Evolutionary conservation across 2,888 invertebrate species (phyloP), one percentile per base, ranked within the genome.

Genomic region (Pasiphila rectangulata): DNA sequence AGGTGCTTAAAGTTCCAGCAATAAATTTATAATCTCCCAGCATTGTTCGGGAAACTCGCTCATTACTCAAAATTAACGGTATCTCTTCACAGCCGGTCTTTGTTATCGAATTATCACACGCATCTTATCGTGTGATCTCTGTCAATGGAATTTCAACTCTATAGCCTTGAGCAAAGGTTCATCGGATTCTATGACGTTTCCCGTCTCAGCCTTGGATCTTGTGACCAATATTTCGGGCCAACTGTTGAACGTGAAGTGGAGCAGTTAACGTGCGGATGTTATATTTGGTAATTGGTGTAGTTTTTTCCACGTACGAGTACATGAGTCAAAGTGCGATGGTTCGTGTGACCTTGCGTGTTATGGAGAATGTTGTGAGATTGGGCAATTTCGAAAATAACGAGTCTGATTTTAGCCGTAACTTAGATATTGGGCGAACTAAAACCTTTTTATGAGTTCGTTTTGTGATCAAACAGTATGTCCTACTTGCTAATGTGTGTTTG

Each of bases 21-120:
- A 64, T 77, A 74, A 81, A 81, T 79, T 81, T 78, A 72, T 71
- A 70, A 65, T 56, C 55, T 27, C 67, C 78, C 81, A 81, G 83
- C 69, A 72, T 46, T 60, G 65, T 73, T 78, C 65, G 74, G 64
- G 68, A 72, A 81, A 77, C 71, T 73, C 56, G 68, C 57, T 79
- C 73, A 70, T 78, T 79, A 79, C 66, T 72, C 61, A 59, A 66
- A 57, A 54, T 51, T 56, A 61, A 57, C 56, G 52, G 40, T 59
- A 58, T 57, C 54, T 40, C 48, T 64, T 59, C 53, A 75, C 72
- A 80, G 63, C 47, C 51, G 46, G 44, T 59, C 78, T 68, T 80
- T 83, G 83, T 84, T 81, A 63, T 61, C 55, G 63, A 79, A 79
- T 83, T 83, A 83, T 70, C 49, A 44, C 58, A 57, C 53, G 54